Evolutionary conservation across 2,113 vertebrate genomes (phyloP), one percentile per base, ranked within the genome.

Genomic region (Sebastes schlegelii): DNA sequence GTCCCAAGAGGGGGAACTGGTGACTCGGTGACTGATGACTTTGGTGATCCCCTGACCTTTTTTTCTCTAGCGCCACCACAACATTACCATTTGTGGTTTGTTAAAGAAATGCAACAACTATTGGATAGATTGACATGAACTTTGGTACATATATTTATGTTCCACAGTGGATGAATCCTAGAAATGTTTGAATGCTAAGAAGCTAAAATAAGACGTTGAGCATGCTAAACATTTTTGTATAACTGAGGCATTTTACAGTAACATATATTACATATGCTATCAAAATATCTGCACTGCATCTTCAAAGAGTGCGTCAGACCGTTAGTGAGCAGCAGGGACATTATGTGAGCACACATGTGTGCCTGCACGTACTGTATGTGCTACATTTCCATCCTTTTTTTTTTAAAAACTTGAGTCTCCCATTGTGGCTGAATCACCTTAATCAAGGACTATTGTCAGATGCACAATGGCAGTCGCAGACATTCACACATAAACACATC

Each of bases 381-480:
- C 54, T 3, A 43, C 10, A 60, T 69, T 66, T 72, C 62, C 40
- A 17, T 61, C 17, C 64, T 62, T 74, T 65, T 65, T 48, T 57
- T 23, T 23, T 42, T 67, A 54, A 77, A 54, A 74, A 82, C 63
- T 82, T 65, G 42, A 63, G 48, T 69, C 64, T 57, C 40, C 46
- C 8, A 52, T 82, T 86, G 76, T 70, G 58, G 10, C 73, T 74
- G 62, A 84, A 84, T 76, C 68, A 74, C 63, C 51, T 79, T 78
- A 88, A 91, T 93, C 87, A 90, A 82, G 80, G 67, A 77, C 88
- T 84, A 92, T 89, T 94, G 88, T 94, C 61, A 57, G 79, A 57
- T 23, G 74, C 71, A 92, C 85, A 88, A 90, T 83, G 67, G 79
- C 64, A 83, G 86, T 42, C 66, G 62, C 17, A 63, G 80, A 72